Evolutionary conservation across 2,797 vertebrate genomes (phyloP).

Genomic region (Sebastes hopkinsi): DNA sequence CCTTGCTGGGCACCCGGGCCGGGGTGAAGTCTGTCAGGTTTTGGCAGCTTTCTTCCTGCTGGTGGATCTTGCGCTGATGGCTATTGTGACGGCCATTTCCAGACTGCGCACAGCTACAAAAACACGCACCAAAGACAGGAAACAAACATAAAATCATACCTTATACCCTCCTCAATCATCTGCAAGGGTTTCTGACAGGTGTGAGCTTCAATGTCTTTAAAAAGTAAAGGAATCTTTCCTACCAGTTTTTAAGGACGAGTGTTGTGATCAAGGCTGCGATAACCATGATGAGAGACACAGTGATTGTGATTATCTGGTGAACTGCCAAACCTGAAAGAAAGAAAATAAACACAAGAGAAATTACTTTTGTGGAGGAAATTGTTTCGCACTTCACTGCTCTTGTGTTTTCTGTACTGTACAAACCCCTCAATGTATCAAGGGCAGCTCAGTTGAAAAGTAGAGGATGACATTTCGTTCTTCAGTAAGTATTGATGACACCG

Average conservation of each 20-base stretch:
- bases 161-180: constrained; percentile 53
- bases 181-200: not conserved
- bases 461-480: constrained; percentile 21
- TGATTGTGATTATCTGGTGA: constrained; percentile 99
- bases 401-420: not conserved
- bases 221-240: constrained; percentile 87
- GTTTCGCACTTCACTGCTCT: not conserved
- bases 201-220: not conserved
- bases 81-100: constrained; percentile 93
- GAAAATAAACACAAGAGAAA: constrained; percentile 28
- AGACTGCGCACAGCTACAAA: constrained; percentile 95
- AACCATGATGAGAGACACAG: constrained; percentile 99
- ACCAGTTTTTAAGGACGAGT: constrained; percentile 99
- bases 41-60: constrained; percentile 99
- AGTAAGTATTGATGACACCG: constrained; percentile 42
- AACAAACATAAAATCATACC: constrained; percentile 88
- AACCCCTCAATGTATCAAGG: not conserved
- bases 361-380: constrained; percentile 16
- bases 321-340: constrained; percentile 92
- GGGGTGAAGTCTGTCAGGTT: constrained; percentile 98
- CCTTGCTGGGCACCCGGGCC: constrained; percentile 92
- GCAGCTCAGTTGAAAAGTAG: not conserved
- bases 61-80: constrained; percentile 97
- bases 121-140: constrained; percentile 88
- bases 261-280: constrained; percentile 99